Conservation (phyloP, 1,140 invertebrate species). For the Frieseomelitta varia region DNA sequence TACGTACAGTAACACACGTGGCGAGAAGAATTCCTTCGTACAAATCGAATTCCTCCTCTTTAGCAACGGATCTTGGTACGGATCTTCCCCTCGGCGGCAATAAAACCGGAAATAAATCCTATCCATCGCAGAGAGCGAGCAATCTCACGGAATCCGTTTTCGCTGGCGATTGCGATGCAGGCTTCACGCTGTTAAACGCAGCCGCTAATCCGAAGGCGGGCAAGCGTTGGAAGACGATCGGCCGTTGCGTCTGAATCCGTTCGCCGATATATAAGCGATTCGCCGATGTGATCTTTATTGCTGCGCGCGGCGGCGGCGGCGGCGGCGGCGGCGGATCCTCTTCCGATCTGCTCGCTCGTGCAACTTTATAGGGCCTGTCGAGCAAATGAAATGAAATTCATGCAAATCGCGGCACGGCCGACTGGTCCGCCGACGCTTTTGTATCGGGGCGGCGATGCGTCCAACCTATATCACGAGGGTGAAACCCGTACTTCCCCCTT, state of each 20-base stretch:
- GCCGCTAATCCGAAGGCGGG: constrained; percentile 6
- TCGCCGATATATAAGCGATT: not conserved
- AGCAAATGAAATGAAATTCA: constrained; percentile 72
- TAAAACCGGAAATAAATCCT: constrained; percentile 28
- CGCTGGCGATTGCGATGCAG: too few species aligned
- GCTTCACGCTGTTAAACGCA: constrained; percentile 11
- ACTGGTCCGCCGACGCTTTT: constrained; percentile 65
- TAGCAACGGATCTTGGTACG: not conserved
- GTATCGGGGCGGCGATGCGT: constrained; percentile 76
- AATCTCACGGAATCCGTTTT: constrained; percentile 17
- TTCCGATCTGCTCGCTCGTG: constrained; percentile 37
- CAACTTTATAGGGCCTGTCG: constrained; percentile 65
- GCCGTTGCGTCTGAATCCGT: not conserved
- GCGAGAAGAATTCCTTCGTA: not conserved
- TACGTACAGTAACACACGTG: not conserved
- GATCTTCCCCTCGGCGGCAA: not conserved
- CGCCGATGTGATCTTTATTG: constrained; percentile 52
- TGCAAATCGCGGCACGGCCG: constrained; percentile 65
- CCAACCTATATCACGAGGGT: constrained; percentile 69
- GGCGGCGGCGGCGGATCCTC: not conserved
- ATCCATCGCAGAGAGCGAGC: constrained; percentile 2
- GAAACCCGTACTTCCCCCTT: constrained; percentile 59
- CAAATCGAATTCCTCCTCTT: not conserved
- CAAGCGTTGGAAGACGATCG: not conserved
- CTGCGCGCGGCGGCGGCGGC: too few species aligned